Base-by-base conservation (phyloP, 2,888 invertebrate genomes). In the Amiota mariae region DNA sequence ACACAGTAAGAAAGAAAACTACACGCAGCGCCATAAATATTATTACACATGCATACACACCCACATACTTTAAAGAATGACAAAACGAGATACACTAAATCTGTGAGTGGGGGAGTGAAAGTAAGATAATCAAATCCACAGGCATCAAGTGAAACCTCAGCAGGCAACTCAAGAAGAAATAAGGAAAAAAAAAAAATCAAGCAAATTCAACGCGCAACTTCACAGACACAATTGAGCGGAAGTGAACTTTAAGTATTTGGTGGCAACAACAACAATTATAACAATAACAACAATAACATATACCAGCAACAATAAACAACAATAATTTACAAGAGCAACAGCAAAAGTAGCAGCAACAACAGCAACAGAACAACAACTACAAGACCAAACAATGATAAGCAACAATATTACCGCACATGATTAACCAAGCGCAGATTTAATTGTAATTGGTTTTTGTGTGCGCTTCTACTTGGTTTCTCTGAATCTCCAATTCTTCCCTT, bases 391-490 rank as follows among this genome's bases (percentile, higher is more conserved):
- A 67, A 72, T 59, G 70, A 68, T 47, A 72, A 68, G 70, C 56
- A 70, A 47, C 57, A 73, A 73, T 71, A 67, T 67, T 67, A 67
- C 66, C 73, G 68, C 81, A 83, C 82, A 82, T 87, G 87, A 84
- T 81, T 84, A 84, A 78, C 84, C 87, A 86, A 86, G 87, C 87
- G 82, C 80, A 79, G 80, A 85, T 83, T 83, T 84, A 85, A 85
- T 86, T 85, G 79, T 82, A 82, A 84, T 86, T 83, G 79, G 75
- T 76, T 82, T 82, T 74, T 76, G 73, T 77, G 67, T 68, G 57
- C 71, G 18, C 18, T 36, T 36, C 36, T 36, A 36, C 36, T 36
- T 36, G 8, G 18, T 10, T 15, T 54, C 15, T 59, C 59, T 59
- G 20, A 3, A 10, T 73, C 36, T 36, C 36, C 8, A 0, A 2